Evolutionary conservation across 2,888 invertebrate genomes (phyloP).

Genomic region (Rhaphigaster nebulosa): DNA sequence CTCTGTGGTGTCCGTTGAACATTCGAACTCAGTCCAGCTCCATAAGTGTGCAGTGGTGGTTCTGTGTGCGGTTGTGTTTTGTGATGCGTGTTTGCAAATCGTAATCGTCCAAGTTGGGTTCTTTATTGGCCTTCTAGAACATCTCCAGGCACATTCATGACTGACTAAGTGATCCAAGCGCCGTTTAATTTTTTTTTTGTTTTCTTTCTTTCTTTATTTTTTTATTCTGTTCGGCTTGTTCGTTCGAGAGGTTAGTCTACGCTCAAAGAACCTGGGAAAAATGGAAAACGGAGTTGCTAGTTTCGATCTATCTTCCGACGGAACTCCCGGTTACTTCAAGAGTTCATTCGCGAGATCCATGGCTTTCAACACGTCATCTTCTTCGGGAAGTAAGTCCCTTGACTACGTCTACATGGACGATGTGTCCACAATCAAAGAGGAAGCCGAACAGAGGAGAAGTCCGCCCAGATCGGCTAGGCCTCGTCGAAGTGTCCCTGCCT

Average conservation of each 20-base stretch:
- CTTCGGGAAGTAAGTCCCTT: constrained; percentile 65
- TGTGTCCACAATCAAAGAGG: constrained; percentile 63
- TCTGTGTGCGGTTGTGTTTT: constrained; percentile 18
- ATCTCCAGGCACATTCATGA: constrained; percentile 35
- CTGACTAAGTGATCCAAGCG: not conserved
- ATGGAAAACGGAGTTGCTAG: constrained; percentile 62
- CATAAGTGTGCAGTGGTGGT: constrained; percentile 39
- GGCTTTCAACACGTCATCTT: constrained; percentile 64
- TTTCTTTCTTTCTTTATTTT: not conserved
- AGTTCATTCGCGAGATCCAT: constrained; percentile 66
- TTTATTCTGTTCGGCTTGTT: not conserved
- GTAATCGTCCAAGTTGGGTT: not conserved
- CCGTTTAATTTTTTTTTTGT: not conserved
- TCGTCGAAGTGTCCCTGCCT: constrained; percentile 61
- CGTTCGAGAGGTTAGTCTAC: not conserved
- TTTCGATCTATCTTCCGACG: constrained; percentile 64
- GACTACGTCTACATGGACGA: constrained; percentile 65
- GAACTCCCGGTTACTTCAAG: constrained; percentile 65
- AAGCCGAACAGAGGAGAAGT: constrained; percentile 60
- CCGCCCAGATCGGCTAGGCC: constrained; percentile 55
- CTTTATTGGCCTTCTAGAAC: not conserved
- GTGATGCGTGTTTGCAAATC: constrained; percentile 47
- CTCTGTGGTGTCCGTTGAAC: constrained; percentile 34
- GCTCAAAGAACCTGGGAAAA: not conserved
- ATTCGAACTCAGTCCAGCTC: constrained; percentile 46